Percentiles rank a stretch among this genome's conserved stretches.
These are phyloP conservation scores for Eretmocerus hayati DNA, from an alignment of 2,888 invertebrate genomes.

Conservation along the genomic window DNA sequence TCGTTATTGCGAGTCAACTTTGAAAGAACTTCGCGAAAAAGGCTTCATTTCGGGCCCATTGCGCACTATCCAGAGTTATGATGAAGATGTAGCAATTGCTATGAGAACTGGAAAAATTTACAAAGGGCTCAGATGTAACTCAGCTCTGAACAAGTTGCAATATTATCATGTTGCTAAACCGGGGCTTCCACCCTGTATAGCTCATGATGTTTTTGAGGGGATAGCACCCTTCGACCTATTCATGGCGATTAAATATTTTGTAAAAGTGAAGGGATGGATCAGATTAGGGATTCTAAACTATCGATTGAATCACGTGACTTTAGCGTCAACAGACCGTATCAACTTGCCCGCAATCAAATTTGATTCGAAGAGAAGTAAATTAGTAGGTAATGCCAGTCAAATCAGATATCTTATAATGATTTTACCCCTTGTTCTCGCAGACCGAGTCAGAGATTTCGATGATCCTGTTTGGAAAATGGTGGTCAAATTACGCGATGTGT, in stretches of 20 bases:
- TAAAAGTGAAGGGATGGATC: background rate
- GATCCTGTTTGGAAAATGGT: slow-evolving; percentile 15
- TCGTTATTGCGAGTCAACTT: background rate
- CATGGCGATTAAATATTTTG: background rate
- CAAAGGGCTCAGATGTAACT: background rate
- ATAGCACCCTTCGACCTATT: background rate
- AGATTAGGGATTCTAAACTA: background rate
- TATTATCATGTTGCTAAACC: slow-evolving; percentile 7
- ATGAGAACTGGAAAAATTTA: background rate
- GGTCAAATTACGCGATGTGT: slow-evolving; percentile 3
- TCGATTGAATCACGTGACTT: background rate
- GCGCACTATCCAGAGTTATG: background rate
- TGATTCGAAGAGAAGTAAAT: background rate
- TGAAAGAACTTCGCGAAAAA: background rate
- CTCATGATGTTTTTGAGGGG: slow-evolving; percentile 4
- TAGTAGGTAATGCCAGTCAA: background rate
- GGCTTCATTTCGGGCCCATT: background rate
- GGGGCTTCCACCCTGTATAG: slow-evolving; percentile 5
- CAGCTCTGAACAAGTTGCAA: background rate
- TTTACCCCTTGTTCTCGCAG: slow-evolving; percentile 5
- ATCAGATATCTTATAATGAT: background rate
- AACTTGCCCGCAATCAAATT: background rate
- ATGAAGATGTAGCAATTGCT: background rate
- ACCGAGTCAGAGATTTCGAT: slow-evolving; percentile 4
- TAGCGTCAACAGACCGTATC: background rate